These are phyloP conservation scores for Drosophila mercatorum DNA, from an alignment of 2,888 invertebrate genomes.

Conservation along the genomic window DNA sequence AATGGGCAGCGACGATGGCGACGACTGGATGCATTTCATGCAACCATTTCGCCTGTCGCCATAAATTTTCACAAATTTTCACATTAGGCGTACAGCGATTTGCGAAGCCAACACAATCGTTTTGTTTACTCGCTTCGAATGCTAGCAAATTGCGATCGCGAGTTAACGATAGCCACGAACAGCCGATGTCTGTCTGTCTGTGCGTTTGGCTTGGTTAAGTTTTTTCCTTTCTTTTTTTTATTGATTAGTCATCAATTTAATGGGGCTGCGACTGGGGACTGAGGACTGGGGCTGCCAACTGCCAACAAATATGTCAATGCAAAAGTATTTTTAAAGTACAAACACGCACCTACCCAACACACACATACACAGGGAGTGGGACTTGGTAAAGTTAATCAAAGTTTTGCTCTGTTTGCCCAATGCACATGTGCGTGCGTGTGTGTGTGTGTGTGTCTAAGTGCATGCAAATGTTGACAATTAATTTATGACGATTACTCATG, in stretches of 20 bases:
- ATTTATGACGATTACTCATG: conserved; percentile 84
- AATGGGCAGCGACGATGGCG: conserved; percentile 49
- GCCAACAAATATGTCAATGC: conserved; percentile 70
- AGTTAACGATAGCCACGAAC: conserved; percentile 16
- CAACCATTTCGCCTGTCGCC: conserved; percentile 70
- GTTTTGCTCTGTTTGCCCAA: conserved; percentile 54
- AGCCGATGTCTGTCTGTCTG: not conserved
- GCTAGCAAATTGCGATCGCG: conserved; percentile 20
- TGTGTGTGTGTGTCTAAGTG: conserved; percentile 65
- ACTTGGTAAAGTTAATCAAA: conserved; percentile 58
- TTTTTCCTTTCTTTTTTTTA: conserved; percentile 36
- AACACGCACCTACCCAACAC: conserved; percentile 35
- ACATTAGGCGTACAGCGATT: conserved; percentile 71
- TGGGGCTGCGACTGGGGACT: conserved; percentile 33
- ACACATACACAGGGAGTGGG: not conserved
- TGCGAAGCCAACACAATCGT: conserved; percentile 7
- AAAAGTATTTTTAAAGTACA: conserved; percentile 71
- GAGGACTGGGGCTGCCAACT: not conserved
- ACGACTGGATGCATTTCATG: conserved; percentile 55
- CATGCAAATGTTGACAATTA: conserved; percentile 83
- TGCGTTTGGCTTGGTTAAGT: conserved; percentile 56
- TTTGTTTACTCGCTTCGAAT: not conserved
- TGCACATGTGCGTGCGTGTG: conserved; percentile 40
- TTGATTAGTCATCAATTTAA: conserved; percentile 76
- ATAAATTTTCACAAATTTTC: conserved; percentile 76